Base-by-base conservation (phyloP, 2,888 invertebrate genomes). In the Octonoba sinensis region DNA sequence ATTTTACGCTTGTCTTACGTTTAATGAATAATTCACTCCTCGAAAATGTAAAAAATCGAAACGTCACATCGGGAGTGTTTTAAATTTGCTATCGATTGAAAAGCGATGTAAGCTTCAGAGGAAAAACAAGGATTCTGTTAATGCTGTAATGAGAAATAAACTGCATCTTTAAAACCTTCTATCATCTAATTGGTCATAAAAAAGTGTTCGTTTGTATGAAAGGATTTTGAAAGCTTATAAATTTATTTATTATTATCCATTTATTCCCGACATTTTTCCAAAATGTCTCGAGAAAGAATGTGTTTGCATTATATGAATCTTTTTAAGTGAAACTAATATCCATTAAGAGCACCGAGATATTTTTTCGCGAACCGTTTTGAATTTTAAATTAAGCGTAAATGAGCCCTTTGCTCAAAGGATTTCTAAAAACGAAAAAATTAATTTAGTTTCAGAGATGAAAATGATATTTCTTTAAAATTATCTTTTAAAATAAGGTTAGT, bases 1-100 rank as follows among this genome's bases (percentile, higher is more conserved):
- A 65, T 65, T 65, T 65, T 65, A 65, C 46, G 65, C 65, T 65
- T 22, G 47, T 20, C 20, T 54, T 54, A 12, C 54, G 20, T 54
- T 54, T 54, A n/a, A 54, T 54, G 54, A 54, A 54, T 54, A 54
- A 54, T 54, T 54, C 18, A 54, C 54, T 54, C 20, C 54, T n/a
- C 54, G 15, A 54, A 54, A 54, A 20, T 54, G n/a, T 18, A 54
- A 54, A 54, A 54, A 54, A 54, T 18, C 18, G 54, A n/a, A 20
- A 54, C 20, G 15, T 54, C 20, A 54, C 20, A 15, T 54, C n/a
- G 54, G n/a, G n/a, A 54, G 20, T 54, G 54, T 54, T 54, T 54
- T 54, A 20, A 54, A 54, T 54, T 54, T 20, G 54, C 54, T 54
- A 54, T 54, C 54, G 54, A 54, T 54, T 20, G 20, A n/a, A 18